phyloP scores from a whole-genome alignment of 2,888 invertebrate genomes.

The Philereme vetulata region DNA sequence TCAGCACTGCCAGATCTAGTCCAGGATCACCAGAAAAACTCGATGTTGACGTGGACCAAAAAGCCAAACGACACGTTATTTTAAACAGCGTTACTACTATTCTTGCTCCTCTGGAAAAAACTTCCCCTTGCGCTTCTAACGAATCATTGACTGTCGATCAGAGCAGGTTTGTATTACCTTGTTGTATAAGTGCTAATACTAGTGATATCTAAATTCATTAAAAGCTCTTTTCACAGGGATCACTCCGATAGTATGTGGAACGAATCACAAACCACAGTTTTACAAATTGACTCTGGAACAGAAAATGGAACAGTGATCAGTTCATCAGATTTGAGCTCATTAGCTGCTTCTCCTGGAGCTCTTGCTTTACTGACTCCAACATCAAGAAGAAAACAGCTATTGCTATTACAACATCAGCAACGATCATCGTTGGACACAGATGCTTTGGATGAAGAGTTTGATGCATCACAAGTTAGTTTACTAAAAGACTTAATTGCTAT shows the following conservation, averaged over 20 bases:
- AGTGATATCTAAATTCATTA: constrained; percentile 13
- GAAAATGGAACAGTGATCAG: constrained; percentile 85
- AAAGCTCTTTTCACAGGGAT: constrained; percentile 77
- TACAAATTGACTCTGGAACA: constrained; percentile 88
- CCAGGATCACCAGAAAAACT: constrained; percentile 85
- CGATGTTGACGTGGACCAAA: constrained; percentile 57
- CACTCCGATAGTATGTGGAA: constrained; percentile 95
- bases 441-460: constrained; percentile 89
- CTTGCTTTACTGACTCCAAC: constrained; percentile 89
- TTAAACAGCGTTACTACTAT: constrained; percentile 65
- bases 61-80: constrained; percentile 58
- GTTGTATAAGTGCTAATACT: neutral
- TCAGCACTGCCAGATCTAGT: constrained; percentile 85
- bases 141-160: constrained; percentile 92
- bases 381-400: constrained; percentile 89
- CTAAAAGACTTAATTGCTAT: neutral
- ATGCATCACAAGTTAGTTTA: constrained; percentile 80
- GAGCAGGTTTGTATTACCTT: constrained; percentile 68
- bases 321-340: constrained; percentile 78
- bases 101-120: constrained; percentile 77
- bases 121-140: constrained; percentile 91
- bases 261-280: constrained; percentile 93
- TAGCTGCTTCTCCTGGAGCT: constrained; percentile 81
- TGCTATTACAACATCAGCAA: constrained; percentile 92
- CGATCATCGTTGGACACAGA: constrained; percentile 94